A percentile compares a stretch with the other conserved stretches of the same genome.
Conservation (phyloP, 1,140 invertebrate species). For the Onthophagus taurus region DNA sequence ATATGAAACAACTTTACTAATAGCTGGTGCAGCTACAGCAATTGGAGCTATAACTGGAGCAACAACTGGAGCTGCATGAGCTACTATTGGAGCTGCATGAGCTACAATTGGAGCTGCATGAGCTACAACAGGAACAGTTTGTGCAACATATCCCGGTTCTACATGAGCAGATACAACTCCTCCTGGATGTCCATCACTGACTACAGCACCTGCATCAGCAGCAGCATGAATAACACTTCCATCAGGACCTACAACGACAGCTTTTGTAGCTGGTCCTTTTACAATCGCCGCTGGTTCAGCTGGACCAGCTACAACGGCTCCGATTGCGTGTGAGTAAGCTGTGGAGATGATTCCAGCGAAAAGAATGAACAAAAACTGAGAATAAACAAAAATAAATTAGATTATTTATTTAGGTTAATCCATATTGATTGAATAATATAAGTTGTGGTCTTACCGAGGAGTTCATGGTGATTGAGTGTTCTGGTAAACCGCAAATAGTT, state of each 20-base stretch:
- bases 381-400: too few relatives aligned
- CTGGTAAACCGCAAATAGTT: too few relatives aligned
- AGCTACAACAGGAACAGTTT: constrained; percentile 3
- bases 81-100: constrained; percentile 4
- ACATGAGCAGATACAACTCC: constrained; percentile 21
- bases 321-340: constrained; percentile 2
- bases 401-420: too few relatives aligned
- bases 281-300: constrained; percentile 23
- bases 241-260: constrained; percentile 18
- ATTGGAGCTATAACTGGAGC: too few relatives aligned
- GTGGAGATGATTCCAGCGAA: background rate
- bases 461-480: too few relatives aligned
- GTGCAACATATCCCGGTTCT: background rate
- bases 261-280: constrained; percentile 17
- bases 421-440: too few relatives aligned
- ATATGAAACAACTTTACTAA: constrained; percentile 5
- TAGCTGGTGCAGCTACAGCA: constrained; percentile 1
- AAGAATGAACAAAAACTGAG: too few relatives aligned
- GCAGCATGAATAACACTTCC: constrained; percentile 17
- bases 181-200: constrained; percentile 17
- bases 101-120: background rate
- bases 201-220: constrained; percentile 19
- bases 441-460: too few relatives aligned
- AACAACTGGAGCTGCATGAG: constrained; percentile 1
- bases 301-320: constrained; percentile 23